Evolutionary conservation across 2,888 invertebrate genomes (phyloP).

Genomic region (Clusia tigrina): DNA sequence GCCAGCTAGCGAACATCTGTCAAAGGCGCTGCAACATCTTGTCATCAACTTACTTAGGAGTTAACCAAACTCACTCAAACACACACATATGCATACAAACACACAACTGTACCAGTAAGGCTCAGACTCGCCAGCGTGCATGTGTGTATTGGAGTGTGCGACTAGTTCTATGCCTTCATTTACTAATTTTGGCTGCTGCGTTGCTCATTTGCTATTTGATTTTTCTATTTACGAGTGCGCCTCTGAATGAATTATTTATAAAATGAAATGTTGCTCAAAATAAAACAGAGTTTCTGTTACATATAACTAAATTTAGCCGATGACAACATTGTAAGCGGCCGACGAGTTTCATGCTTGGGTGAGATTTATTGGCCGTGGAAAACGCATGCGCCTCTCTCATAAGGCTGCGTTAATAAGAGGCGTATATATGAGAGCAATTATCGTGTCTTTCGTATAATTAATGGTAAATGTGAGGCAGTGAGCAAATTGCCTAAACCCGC

Average conservation of each 20-base stretch:
- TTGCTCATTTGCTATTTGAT: slow-evolving; percentile 8
- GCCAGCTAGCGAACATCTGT: slow-evolving; percentile 20
- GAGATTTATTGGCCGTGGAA: slow-evolving; percentile 13
- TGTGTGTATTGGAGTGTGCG: background rate
- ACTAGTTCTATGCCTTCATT: slow-evolving; percentile 50
- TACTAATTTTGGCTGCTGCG: slow-evolving; percentile 36
- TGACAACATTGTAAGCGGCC: background rate
- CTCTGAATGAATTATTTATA: slow-evolving; percentile 51
- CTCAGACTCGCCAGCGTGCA: no score
- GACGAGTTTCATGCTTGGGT: slow-evolving; percentile 1
- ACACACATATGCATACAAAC: no score
- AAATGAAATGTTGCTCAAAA: slow-evolving; percentile 46
- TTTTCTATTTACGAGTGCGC: slow-evolving; percentile 19
- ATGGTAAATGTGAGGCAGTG: no score
- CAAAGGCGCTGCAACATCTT: slow-evolving; percentile 10
- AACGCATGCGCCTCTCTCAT: no score
- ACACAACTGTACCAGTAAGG: no score
- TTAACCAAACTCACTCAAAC: no score
- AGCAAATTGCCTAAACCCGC: no score
- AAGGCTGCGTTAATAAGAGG: no score
- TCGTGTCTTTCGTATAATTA: no score
- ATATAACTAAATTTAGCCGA: slow-evolving; percentile 54
- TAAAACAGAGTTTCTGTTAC: slow-evolving; percentile 58
- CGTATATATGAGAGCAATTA: no score
- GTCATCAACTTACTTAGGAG: background rate